Conservation (phyloP, 1,140 invertebrate species). For the Hermetia illucens region DNA sequence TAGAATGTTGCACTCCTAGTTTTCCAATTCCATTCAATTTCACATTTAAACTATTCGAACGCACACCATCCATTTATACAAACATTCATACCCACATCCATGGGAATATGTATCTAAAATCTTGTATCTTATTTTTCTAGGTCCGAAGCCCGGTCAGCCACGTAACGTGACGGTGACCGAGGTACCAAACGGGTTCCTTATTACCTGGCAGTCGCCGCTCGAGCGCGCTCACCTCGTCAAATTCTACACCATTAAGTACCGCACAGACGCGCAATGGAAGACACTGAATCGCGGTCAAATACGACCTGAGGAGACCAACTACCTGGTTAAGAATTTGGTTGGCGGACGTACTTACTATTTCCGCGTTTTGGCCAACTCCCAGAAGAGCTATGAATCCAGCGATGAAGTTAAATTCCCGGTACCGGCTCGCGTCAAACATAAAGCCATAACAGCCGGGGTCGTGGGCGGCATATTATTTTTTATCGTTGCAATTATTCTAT, state of each 20-base stretch:
- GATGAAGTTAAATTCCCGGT: constrained; percentile 77
- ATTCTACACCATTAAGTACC: constrained; percentile 85
- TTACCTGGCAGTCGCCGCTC: constrained; percentile 74
- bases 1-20: too few relatives aligned
- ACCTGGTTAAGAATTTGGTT: constrained; percentile 80
- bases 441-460: constrained; percentile 84
- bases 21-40: too few relatives aligned
- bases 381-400: constrained; percentile 66
- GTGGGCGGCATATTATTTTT: constrained; percentile 91
- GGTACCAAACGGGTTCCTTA: constrained; percentile 71
- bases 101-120: too few relatives aligned
- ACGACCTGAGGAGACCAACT: constrained; percentile 72
- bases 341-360: constrained; percentile 82
- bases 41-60: too few relatives aligned
- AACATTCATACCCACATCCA: too few relatives aligned
- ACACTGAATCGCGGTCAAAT: constrained; percentile 75
- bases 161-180: constrained; percentile 77
- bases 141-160: constrained; percentile 75
- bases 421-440: constrained; percentile 76
- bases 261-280: constrained; percentile 75
- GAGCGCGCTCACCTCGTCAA: constrained; percentile 65
- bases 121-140: too few relatives aligned
- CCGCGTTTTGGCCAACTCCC: constrained; percentile 72
- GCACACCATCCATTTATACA: too few relatives aligned
- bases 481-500: constrained; percentile 89